Evolutionary conservation across 2,888 invertebrate species (phyloP), one percentile per base, ranked within the genome.

Genomic region (Parasteatoda lunata): DNA sequence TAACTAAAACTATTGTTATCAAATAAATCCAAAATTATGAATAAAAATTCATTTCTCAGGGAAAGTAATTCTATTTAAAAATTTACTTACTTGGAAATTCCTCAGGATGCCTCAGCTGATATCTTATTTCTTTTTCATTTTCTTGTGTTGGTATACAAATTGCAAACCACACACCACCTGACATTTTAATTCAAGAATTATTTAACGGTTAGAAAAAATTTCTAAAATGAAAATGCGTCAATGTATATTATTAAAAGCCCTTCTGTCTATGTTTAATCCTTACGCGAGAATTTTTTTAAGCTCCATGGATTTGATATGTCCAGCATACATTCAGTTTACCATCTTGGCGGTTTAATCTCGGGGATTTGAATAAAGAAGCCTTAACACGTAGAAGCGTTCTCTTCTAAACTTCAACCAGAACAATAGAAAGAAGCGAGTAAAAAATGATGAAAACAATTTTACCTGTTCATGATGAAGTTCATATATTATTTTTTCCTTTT

Each of bases 111-210:
- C 15, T 47, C 5, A 76, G 70, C 15, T 48, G 71, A 51, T 72
- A 75, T 69, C 69, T 75, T 11, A 83, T 30, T 54, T 77, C 59
- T 47, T 82, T 82, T 59, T 88, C 88, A 47, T 88, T 70, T 4
- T 51, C 48, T 49, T 77, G 76, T 5, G 84, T 88, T 4, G 88
- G 88, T 51, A 88, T 69, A 49, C 82, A 85, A 13, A 88, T 82
- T 11, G 77, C 79, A 68, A 86, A 88, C 88, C 88, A 88, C 52
- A 88, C 82, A 5, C 88, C 88, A 2, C 88, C 88, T 8, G 88
- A 88, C 88, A 88, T 88, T 75, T 9, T 69, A 30, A 30, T 30
- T 30, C 30, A 30, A 30, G 2, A 30, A 30, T 30, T 30, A 2
- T 30, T 30, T 30, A 30, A 30, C 30, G 30, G 1, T 30, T 0